Conservation (phyloP, 2,888 invertebrate genomes). For the Dione juno region DNA sequence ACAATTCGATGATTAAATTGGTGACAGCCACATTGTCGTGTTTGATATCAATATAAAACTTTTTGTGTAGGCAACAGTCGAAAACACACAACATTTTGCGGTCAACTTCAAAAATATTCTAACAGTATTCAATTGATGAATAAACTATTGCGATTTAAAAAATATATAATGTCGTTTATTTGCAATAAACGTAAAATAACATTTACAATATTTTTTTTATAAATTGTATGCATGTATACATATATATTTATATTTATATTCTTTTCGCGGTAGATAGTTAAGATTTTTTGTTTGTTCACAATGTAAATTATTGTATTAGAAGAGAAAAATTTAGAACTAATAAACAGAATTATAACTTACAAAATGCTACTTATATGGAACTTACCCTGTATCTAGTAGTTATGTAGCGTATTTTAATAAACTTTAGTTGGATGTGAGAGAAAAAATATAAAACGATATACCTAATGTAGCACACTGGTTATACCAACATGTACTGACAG, state of each 20-base stretch:
- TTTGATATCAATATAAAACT: constrained; percentile 14
- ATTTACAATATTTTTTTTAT: background rate
- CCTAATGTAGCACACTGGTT: background rate
- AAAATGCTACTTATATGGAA: no score
- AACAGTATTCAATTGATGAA: constrained; percentile 15
- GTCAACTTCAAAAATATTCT: constrained; percentile 11
- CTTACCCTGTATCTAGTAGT: background rate
- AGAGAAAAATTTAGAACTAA: background rate
- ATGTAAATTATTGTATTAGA: background rate
- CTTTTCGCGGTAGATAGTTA: background rate
- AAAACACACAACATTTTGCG: constrained; percentile 9
- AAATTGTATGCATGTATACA: background rate
- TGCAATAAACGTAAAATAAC: constrained; percentile 4
- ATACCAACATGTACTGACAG: constrained; percentile 9
- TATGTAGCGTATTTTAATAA: no score
- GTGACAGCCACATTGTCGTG: constrained; percentile 17
- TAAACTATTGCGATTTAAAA: background rate
- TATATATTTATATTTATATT: background rate
- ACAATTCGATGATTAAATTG: background rate
- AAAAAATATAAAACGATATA: constrained; percentile 3
- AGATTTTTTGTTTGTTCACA: background rate
- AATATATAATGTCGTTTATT: constrained; percentile 7
- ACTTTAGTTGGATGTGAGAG: background rate
- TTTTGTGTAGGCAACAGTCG: constrained; percentile 1
- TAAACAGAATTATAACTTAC: no score